Conservation (phyloP, 2,113 vertebrate genomes). For the Megaleporinus macrocephalus region DNA sequence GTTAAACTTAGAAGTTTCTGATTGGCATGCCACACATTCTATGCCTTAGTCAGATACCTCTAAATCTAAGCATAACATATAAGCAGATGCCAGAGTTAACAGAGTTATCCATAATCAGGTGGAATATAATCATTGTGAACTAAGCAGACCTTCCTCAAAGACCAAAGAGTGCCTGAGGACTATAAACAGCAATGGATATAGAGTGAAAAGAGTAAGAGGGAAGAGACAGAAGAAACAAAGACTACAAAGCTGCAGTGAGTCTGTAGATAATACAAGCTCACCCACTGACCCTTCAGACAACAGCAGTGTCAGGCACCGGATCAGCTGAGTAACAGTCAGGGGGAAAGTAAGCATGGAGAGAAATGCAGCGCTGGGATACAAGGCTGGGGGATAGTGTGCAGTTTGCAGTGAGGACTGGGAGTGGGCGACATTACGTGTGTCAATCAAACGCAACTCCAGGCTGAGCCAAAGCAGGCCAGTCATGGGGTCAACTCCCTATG, state of each 20-base stretch:
- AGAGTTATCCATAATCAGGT: background rate
- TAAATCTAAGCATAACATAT: background rate
- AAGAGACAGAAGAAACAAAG: background rate
- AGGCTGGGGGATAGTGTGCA: constrained; percentile 36
- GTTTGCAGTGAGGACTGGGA: constrained; percentile 34
- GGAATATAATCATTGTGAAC: background rate
- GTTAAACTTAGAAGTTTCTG: no score
- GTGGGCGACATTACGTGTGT: constrained; percentile 11
- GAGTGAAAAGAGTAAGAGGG: background rate
- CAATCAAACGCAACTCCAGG: constrained; percentile 23
- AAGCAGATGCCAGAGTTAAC: background rate
- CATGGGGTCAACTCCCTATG: background rate
- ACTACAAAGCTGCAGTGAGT: background rate
- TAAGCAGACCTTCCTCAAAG: background rate
- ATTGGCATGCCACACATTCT: background rate
- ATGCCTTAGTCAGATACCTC: background rate
- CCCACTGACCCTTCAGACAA: background rate
- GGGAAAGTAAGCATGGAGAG: background rate
- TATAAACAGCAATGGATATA: background rate
- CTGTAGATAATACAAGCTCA: background rate
- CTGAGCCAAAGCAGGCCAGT: constrained; percentile 57
- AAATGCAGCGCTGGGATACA: background rate
- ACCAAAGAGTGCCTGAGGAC: background rate
- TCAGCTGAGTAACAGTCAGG: background rate
- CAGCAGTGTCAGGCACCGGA: constrained; percentile 10